phyloP scores from a whole-genome alignment of 64 coral and sea anemone genomes.

The Cladopsammia gracilis region DNA sequence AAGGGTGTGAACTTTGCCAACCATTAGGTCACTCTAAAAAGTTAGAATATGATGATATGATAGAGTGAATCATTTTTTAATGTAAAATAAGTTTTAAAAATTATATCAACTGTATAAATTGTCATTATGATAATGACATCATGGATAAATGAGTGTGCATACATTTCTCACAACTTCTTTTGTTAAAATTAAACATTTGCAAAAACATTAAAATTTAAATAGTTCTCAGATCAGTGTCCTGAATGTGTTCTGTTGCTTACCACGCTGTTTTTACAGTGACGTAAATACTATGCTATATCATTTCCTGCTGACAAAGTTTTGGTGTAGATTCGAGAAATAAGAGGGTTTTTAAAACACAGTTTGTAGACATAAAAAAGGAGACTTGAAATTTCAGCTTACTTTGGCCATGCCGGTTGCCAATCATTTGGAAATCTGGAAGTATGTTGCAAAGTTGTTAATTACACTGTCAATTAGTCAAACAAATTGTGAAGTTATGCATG shows the following conservation, averaged over 20 bases:
- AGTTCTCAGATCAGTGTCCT: neutral
- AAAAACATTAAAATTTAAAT: conserved; percentile 44
- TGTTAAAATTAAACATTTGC: conserved; percentile 56
- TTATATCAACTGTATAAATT: conserved; percentile 32
- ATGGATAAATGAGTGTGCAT: conserved; percentile 31
- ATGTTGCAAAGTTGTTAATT: too few relatives aligned
- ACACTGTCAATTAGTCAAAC: too few relatives aligned
- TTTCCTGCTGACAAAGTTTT: too few relatives aligned
- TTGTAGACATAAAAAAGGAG: too few relatives aligned
- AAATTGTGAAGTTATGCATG: too few relatives aligned
- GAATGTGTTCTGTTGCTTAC: neutral
- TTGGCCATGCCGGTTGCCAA: too few relatives aligned
- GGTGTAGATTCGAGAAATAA: too few relatives aligned
- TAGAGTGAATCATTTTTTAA: conserved; percentile 42
- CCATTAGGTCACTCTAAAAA: neutral
- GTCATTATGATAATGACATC: neutral
- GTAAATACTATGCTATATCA: too few relatives aligned
- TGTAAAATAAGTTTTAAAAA: conserved; percentile 60
- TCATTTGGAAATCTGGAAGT: too few relatives aligned
- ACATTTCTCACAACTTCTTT: conserved; percentile 42
- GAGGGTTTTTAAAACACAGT: too few relatives aligned
- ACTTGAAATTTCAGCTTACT: too few relatives aligned
- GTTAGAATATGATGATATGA: neutral
- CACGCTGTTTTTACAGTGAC: too few relatives aligned
- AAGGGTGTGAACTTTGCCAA: neutral